Conservation (phyloP, 2,113 vertebrate species). For the Blennius ocellaris region DNA sequence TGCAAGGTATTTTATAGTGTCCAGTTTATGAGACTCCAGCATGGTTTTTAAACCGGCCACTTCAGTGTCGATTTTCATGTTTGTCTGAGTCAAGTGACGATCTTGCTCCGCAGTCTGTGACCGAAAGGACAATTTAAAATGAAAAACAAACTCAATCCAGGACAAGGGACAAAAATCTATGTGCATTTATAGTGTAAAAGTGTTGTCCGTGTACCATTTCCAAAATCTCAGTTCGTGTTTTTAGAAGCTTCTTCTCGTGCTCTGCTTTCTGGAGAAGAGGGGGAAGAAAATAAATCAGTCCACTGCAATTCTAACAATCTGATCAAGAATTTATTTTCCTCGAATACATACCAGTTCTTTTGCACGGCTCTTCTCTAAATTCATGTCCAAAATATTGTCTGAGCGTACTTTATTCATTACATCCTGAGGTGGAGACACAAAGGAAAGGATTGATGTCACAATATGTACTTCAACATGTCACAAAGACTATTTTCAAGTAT, state of each 20-base stretch:
- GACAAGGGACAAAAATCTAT: neutral
- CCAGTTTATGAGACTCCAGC: constrained; percentile 95
- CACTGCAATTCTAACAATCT: neutral
- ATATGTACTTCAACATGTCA: neutral
- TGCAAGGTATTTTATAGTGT: constrained; percentile 97
- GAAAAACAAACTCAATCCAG: neutral
- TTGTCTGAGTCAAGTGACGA: constrained; percentile 89
- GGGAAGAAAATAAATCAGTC: no score
- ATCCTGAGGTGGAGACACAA: constrained; percentile 83
- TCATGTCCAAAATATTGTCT: constrained; percentile 90
- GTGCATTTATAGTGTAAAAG: neutral
- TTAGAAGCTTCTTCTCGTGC: constrained; percentile 90
- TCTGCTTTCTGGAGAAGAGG: no score
- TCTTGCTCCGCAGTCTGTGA: constrained; percentile 91
- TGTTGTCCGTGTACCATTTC: constrained; percentile 83
- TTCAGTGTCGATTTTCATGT: constrained; percentile 96
- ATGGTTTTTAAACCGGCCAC: constrained; percentile 96
- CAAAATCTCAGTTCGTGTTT: constrained; percentile 89
- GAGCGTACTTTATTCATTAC: constrained; percentile 90
- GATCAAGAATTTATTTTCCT: neutral
- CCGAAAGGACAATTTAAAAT: neutral
- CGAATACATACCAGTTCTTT: constrained; percentile 91
- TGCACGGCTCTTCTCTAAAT: constrained; percentile 91
- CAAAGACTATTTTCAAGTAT: neutral
- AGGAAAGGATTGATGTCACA: neutral